phyloP scores from a whole-genome alignment of 2,888 invertebrate species.

The Didymodactylos carnosus region DNA sequence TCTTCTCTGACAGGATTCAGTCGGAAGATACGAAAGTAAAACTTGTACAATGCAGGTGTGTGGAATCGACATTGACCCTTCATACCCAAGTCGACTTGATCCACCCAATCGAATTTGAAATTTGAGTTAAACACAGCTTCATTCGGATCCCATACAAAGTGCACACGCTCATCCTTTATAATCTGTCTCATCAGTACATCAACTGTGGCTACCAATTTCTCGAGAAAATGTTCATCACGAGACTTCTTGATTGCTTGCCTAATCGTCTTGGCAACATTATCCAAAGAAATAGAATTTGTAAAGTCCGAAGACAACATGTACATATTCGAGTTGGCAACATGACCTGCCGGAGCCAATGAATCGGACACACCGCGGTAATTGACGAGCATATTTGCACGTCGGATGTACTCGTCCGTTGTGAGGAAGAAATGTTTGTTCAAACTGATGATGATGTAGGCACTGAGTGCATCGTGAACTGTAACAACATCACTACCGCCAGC shows the following conservation, averaged over 20 bases:
- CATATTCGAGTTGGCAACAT: neutral
- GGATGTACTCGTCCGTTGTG: neutral
- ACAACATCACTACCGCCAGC: neutral
- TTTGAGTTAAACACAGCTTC: neutral
- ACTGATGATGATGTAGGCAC: neutral
- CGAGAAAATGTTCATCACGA: neutral
- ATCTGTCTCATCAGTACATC: neutral
- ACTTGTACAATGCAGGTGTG: neutral
- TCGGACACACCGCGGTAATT: neutral
- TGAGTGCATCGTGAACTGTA: neutral
- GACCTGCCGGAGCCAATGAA: neutral
- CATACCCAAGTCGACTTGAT: neutral
- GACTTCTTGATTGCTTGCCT: neutral
- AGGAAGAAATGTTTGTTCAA: neutral
- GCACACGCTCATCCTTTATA: neutral
- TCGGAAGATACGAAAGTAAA: neutral
- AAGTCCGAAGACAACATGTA: neutral
- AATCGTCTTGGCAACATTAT: neutral
- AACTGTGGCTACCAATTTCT: neutral
- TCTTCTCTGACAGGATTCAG: neutral
- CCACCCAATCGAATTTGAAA: neutral
- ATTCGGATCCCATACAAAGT: neutral
- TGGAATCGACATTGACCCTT: neutral
- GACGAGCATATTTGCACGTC: neutral
- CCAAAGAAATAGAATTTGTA: neutral